These are phyloP conservation scores for Scleropages formosus DNA, from an alignment of 2,797 vertebrate genomes.

Conservation along the genomic window DNA sequence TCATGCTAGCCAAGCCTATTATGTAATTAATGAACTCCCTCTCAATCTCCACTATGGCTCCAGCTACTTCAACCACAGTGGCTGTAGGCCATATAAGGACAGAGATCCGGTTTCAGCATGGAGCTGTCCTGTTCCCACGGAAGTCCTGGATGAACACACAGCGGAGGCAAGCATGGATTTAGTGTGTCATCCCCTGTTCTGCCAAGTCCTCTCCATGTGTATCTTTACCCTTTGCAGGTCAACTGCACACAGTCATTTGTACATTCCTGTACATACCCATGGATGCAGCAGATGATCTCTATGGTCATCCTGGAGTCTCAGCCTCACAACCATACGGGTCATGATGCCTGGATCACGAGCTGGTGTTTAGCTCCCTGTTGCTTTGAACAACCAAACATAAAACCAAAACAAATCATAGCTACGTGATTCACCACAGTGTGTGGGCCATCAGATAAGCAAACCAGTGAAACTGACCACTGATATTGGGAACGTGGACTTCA, in stretches of 20 bases:
- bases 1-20: slow-evolving; percentile 46
- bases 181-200: not conserved
- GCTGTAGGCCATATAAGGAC: slow-evolving; percentile 56
- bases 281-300: not conserved
- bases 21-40: slow-evolving; percentile 49
- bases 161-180: slow-evolving; percentile 6
- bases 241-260: too few relatives aligned
- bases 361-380: not conserved
- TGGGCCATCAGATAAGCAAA: slow-evolving; percentile 16
- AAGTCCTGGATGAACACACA: slow-evolving; percentile 48
- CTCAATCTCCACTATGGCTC: slow-evolving; percentile 35
- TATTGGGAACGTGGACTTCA: slow-evolving; percentile 4
- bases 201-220: not conserved
- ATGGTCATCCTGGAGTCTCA: not conserved
- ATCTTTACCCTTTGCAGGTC: slow-evolving; percentile 7
- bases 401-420: slow-evolving; percentile 6
- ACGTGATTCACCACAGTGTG: slow-evolving; percentile 8
- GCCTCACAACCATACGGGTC: not conserved
- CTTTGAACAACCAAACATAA: not conserved
- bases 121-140: slow-evolving; percentile 39
- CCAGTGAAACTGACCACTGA: not conserved
- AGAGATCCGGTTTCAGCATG: slow-evolving; percentile 42
- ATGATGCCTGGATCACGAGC: not conserved
- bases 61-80: slow-evolving; percentile 35
- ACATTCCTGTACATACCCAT: too few relatives aligned